Base-by-base conservation (phyloP, 2,888 invertebrate genomes). In the Bugula neritina region DNA sequence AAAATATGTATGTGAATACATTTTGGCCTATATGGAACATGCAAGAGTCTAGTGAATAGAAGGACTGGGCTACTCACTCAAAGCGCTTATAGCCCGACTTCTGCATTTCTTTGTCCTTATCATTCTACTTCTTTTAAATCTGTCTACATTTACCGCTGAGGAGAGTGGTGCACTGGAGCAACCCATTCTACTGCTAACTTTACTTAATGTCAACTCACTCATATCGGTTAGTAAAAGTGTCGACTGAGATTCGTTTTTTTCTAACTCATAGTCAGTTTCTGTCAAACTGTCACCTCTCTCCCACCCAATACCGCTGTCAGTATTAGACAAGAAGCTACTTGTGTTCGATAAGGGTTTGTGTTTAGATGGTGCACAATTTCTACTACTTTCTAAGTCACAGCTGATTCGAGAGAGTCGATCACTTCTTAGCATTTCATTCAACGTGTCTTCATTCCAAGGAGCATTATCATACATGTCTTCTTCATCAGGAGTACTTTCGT, bases 11-110 rank as follows among this genome's bases (percentile, higher is more conserved):
- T n/a, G n/a, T n/a, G n/a, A n/a, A n/a, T n/a, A n/a, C n/a, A n/a
- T n/a, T n/a, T n/a, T n/a, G n/a, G n/a, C n/a, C n/a, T n/a, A n/a
- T n/a, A n/a, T n/a, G n/a, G n/a, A n/a, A n/a, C n/a, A n/a, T n/a
- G n/a, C n/a, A n/a, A n/a, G n/a, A n/a, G n/a, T n/a, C n/a, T n/a
- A n/a, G n/a, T n/a, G n/a, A n/a, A n/a, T n/a, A n/a, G n/a, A n/a
- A n/a, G n/a, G n/a, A n/a, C n/a, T n/a, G n/a, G n/a, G 13, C 3
- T 29, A 63, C 63, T 63, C 31, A 63, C 63, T 63, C 63, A 63
- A 63, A 13, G 63, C 63, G 31, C 31, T 63, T 3, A 63, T 21
- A 10, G 63, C 63, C 31, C 63, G 31, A 29, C 27, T 3, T 34
- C 31, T 27, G 10, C 31, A 31, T 31, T 63, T 63, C n/a, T 63